Conservation (phyloP, 2,113 vertebrate species). For the Rynchops niger region DNA sequence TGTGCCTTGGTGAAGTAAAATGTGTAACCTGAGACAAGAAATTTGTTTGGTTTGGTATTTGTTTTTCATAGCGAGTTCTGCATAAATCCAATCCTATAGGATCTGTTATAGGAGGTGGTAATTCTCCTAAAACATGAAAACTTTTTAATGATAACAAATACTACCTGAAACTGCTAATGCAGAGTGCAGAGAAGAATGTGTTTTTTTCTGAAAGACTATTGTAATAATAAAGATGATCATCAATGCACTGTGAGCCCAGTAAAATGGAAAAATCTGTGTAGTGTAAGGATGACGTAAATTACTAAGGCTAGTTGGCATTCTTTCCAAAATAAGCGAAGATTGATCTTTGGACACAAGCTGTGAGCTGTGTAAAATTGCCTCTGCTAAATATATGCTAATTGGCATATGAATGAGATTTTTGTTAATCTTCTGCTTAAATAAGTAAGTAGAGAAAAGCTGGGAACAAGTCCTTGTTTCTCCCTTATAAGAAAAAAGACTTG, state of each 20-base stretch:
- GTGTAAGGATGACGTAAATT: not conserved
- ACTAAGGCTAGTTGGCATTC: not conserved
- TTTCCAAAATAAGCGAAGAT: not conserved
- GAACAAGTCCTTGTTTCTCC: not conserved
- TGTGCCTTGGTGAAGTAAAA: not conserved
- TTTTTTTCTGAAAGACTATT: not conserved
- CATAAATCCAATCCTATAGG: not conserved
- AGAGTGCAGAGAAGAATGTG: not conserved
- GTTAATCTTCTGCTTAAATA: slow-evolving; percentile 3
- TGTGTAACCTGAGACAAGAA: not conserved
- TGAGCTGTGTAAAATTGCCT: slow-evolving; percentile 29
- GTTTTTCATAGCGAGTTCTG: not conserved
- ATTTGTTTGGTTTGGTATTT: not conserved
- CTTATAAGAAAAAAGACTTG: not conserved
- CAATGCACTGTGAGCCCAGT: not conserved
- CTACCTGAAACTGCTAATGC: not conserved
- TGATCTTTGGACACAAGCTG: slow-evolving; percentile 22
- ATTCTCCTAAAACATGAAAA: not conserved
- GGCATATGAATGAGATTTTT: not conserved
- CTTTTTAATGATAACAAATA: not conserved
- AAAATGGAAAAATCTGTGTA: not conserved
- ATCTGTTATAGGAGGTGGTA: not conserved
- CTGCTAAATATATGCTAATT: slow-evolving; percentile 17
- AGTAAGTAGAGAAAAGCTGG: not conserved
- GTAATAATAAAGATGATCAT: not conserved